These are phyloP conservation scores for Mormoops blainvillei DNA, from an alignment of 2,113 vertebrate genomes.

Conservation along the genomic window DNA sequence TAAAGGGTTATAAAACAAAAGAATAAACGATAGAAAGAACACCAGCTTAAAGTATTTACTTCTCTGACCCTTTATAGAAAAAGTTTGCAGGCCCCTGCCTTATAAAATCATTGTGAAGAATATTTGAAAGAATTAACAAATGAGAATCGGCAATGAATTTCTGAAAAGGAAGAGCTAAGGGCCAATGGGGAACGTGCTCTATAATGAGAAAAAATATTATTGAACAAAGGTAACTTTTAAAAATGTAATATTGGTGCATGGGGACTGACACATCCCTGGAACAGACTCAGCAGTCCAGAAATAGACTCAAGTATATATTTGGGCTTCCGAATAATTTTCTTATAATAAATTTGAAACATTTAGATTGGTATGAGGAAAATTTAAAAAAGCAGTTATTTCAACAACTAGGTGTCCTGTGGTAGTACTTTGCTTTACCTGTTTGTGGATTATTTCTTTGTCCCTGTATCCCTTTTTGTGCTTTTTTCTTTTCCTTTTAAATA, in stretches of 20 bases:
- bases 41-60: background rate
- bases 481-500: background rate
- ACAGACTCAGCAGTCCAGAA: background rate
- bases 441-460: background rate
- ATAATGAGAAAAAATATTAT: background rate
- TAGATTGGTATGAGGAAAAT: background rate
- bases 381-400: background rate
- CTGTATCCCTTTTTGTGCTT: background rate
- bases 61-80: background rate
- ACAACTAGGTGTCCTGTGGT: background rate
- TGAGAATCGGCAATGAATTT: background rate
- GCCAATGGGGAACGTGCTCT: background rate
- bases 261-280: background rate
- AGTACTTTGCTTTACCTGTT: background rate
- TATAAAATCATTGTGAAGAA: background rate
- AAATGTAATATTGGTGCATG: background rate
- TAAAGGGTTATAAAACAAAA: background rate
- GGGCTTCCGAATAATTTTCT: background rate
- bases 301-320: background rate
- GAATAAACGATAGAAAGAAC: background rate
- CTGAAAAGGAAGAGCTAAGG: background rate
- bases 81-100: background rate
- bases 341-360: background rate
- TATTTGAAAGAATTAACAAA: constrained; percentile 19
- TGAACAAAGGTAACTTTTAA: background rate